Evolutionary conservation across 2,113 vertebrate species (phyloP), one percentile per base, ranked within the genome.

Genomic region (Sciurus niger): DNA sequence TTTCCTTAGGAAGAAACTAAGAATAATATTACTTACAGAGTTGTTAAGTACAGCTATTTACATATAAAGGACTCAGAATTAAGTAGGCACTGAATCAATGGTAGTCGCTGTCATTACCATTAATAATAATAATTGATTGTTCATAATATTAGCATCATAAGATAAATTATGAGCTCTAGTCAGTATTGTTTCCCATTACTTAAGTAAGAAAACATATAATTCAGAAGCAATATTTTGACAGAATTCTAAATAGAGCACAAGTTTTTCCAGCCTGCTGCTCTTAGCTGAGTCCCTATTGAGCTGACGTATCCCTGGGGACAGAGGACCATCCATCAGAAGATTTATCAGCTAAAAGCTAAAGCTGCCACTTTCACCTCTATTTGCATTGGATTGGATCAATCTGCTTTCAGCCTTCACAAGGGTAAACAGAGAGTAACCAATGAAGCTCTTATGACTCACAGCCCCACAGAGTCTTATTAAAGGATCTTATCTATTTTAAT

Each of bases 401-500:
- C 46, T 89, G 83, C 46, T 87, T 89, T 74, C 1, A 82, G 82
- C 43, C 88, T 94, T 70, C 34, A 18, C 14, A 30, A 65, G 4
- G 12, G 76, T 48, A 82, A 97, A 55, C 8, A 70, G 67, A 46
- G 63, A 89, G 80, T 32, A 89, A 32, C n/a, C 74, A 53, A 24
- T 2, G 43, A 85, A 55, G 25, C 74, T 76, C 68, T 82, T 88
- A 46, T 25, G n/a, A 89, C 18, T 82, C 34, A 48, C 24, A 77
- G 73, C 93, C 43, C 25, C 55, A 43, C 0, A 13, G 77, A 63
- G n/a, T 18, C 55, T 97, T 95, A 76, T 98, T 97, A 98, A 95
- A 97, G 92, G 90, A 97, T 97, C 97, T 98, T 97, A 96, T 97
- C 97, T 98, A 89, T 43, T 68, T 95, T 97, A 98, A 98, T 98